Conservation (phyloP, 2,797 vertebrate genomes). For the Macrochelys suwanniensis region DNA sequence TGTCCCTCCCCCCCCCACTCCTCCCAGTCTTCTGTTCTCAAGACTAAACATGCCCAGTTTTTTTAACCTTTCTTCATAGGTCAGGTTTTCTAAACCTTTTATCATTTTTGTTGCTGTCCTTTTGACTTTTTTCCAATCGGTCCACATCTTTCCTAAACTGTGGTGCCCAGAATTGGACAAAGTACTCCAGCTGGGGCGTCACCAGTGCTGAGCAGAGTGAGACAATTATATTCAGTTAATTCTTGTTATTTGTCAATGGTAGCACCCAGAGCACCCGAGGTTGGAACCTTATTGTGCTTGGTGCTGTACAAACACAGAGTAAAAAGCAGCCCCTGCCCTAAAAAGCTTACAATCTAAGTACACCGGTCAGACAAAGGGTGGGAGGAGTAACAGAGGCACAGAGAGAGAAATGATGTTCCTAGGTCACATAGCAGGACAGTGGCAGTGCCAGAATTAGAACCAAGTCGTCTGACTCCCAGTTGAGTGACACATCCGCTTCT, state of each 20-base stretch:
- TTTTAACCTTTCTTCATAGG: neutral
- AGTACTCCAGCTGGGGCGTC: no score
- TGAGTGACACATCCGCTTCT: neutral
- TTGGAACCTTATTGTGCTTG: neutral
- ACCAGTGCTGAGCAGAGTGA: no score
- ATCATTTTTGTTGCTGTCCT: neutral
- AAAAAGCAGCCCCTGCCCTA: fast-evolving
- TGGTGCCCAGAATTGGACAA: no score
- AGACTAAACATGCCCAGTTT: neutral
- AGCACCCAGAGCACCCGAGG: no score
- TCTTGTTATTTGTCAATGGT: no score
- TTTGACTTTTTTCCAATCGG: no score
- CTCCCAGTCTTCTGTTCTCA: no score
- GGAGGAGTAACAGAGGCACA: neutral
- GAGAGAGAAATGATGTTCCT: neutral
- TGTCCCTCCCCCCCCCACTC: no score
- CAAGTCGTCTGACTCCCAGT: fast-evolving
- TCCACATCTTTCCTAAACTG: no score
- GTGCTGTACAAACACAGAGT: neutral
- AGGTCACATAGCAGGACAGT: neutral
- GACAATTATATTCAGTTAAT: no score
- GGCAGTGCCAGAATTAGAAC: neutral
- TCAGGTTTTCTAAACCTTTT: neutral
- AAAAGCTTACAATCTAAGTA: fast-evolving
- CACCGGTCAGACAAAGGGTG: neutral